Evolutionary conservation across 2,888 invertebrate genomes (phyloP), one percentile per base, ranked within the genome.

Genomic region (Sussaba pulchella): DNA sequence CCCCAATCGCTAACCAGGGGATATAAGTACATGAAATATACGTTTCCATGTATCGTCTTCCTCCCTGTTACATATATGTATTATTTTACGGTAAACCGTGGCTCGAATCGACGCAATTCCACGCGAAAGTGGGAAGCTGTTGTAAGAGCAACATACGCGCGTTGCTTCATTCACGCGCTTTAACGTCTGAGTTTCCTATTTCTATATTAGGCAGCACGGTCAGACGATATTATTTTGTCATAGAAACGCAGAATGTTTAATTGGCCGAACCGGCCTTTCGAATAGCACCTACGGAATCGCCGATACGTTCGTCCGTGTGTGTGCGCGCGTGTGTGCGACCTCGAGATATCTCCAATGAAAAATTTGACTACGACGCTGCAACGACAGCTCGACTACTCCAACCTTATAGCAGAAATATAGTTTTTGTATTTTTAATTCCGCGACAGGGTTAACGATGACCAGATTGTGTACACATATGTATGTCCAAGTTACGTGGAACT

Each of bases 121-220:
- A 69, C 69, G 45, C 52, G 69, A 81, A 79, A 76, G 81, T 81
- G 81, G 81, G 81, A 26, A 77, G 81, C 50, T 70, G 47, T 59
- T 12, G 17, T 8, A 31, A 5, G 12, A 19, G 36, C 59, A 39
- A 21, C 47, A 39, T 47, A 19, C 57, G 74, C 50, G 39, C 47
- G 67, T 78, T 81, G 74, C 82, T 71, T 80, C 80, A 82, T 81
- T 80, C 80, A 47, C 70, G 47, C 74, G 69, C 78, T 31, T 31
- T 78, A 72, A 76, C 74, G 78, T 72, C 74, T 75, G 78, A 82
- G 80, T 82, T 82, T 78, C 75, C 82, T 75, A 82, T 81, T 81
- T 82, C 82, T 82, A 82, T 82, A 82, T 82, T 78, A 82, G 81
- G 82, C 75, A 82, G 81, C 82, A 75, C 67, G 75, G 69, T 72